These are phyloP conservation scores for Osmoderma eremita DNA, from an alignment of 2,888 invertebrate genomes.

Conservation along the genomic window DNA sequence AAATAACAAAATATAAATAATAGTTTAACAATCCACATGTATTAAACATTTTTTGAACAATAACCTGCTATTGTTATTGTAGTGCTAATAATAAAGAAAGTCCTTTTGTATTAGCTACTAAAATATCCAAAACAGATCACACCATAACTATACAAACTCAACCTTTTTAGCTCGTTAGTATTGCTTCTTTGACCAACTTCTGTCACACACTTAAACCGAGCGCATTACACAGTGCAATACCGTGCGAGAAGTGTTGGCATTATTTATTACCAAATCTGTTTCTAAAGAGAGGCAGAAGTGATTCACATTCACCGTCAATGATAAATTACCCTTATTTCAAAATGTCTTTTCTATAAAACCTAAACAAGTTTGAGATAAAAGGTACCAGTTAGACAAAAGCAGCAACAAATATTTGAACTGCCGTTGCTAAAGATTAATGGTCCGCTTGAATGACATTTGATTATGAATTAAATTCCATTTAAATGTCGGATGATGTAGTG, in stretches of 20 bases:
- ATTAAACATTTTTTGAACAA: no score
- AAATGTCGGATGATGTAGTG: conserved; percentile 46
- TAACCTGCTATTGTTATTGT: no score
- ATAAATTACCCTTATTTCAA: conserved; percentile 42
- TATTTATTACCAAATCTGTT: conserved; percentile 36
- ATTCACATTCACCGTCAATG: conserved; percentile 32
- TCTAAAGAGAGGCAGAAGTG: conserved; percentile 36
- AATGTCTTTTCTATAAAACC: conserved; percentile 44
- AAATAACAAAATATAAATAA: no score
- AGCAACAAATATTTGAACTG: conserved; percentile 49
- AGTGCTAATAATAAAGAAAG: no score
- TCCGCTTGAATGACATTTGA: conserved; percentile 52
- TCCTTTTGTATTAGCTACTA: no score
- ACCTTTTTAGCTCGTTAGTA: not conserved
- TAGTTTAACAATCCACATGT: no score
- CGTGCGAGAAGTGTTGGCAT: conserved; percentile 9
- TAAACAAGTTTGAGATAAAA: conserved; percentile 47
- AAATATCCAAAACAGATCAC: no score
- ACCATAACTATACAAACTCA: no score
- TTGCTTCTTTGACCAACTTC: conserved; percentile 6
- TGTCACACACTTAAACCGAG: conserved; percentile 3
- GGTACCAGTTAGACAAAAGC: conserved; percentile 48
- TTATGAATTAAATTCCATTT: conserved; percentile 54
- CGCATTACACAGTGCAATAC: conserved; percentile 2
- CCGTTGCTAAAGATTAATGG: conserved; percentile 51